phyloP scores from a whole-genome alignment of 2,797 vertebrate species.

The Gymnoscopelus microlampas region DNA sequence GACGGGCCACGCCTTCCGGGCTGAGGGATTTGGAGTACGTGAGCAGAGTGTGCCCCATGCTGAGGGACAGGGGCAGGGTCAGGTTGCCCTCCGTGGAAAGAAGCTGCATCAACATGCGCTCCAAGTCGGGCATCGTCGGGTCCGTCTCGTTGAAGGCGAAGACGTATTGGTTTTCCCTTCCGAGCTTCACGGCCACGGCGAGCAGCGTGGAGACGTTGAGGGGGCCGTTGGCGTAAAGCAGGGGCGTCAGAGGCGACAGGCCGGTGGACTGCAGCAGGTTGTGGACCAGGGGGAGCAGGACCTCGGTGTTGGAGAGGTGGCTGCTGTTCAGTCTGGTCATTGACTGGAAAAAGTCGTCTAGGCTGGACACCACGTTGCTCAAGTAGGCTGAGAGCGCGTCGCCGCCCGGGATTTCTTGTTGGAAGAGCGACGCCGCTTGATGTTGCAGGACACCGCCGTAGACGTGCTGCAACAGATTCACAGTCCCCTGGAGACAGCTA shows the following conservation, averaged over 20 bases:
- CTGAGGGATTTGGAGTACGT: slow-evolving; percentile 63
- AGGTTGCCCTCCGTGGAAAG: slow-evolving; percentile 66
- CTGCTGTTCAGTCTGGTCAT: slow-evolving; percentile 52
- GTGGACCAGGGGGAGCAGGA: slow-evolving; percentile 49
- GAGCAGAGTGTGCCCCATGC: slow-evolving; percentile 65
- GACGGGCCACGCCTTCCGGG: slow-evolving; percentile 38
- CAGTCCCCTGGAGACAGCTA: slow-evolving; percentile 76
- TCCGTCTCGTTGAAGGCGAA: slow-evolving; percentile 65
- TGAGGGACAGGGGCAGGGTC: slow-evolving; percentile 63
- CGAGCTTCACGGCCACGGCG: slow-evolving; percentile 47
- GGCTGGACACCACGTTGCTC: slow-evolving; percentile 49
- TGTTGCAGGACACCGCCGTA: slow-evolving; percentile 49
- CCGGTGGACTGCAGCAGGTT: slow-evolving; percentile 63
- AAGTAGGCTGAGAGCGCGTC: slow-evolving; percentile 58
- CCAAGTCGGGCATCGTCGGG: slow-evolving; percentile 62
- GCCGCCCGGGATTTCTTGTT: slow-evolving; percentile 43
- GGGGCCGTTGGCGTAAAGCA: slow-evolving; percentile 43
- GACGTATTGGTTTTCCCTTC: slow-evolving; percentile 65
- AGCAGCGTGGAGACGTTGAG: slow-evolving; percentile 60
- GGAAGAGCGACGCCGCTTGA: slow-evolving; percentile 29
- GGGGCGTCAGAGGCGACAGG: slow-evolving; percentile 62
- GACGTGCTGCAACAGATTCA: slow-evolving; percentile 67
- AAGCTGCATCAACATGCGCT: slow-evolving; percentile 56
- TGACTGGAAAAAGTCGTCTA: slow-evolving; percentile 58
- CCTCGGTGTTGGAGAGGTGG: slow-evolving; percentile 44